Evolutionary conservation across 2,888 invertebrate species (phyloP), one percentile per base, ranked within the genome.

Genomic region (Calameuta pallipes): DNA sequence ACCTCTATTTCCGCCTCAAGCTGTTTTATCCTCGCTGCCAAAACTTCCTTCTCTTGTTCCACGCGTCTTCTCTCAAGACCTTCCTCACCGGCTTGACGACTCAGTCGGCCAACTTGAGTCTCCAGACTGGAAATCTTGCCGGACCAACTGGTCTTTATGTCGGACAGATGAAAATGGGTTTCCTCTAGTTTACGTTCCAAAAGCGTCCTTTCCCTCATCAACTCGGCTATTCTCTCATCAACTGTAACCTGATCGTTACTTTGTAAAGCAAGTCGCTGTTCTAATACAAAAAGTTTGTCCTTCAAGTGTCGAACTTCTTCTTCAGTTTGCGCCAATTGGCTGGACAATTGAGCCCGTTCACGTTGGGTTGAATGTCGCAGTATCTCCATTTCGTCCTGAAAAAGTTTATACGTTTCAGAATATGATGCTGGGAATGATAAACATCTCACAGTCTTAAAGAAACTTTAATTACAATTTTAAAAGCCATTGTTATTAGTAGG

Each of bases 91-190:
- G 96, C 96, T 91, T 96, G 97, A 79, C 96, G 94, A 84, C 96
- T 96, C 80, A 97, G 92, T 80, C 97, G 94, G 85, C 96, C 96
- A 81, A 96, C 95, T 94, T 98, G 98, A n/a, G 97, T 97, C 90
- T 98, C 98, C 70, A 98, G 92, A 0, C 96, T 95, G 30, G 97
- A 94, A 85, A 98, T 98, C 91, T 97, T 97, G 23, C 96, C 96
- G 87, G 97, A 97, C 98, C 98, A 98, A 0, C 96, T 96, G 0
- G 96, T 96, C 90, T 98, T 98, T 83, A 98, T 97, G 87, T 98
- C 97, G 0, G 96, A 95, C 56, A 98, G 92, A 90, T 98, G 97
- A 88, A 97, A 93, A 89, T 97, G 96, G 0, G 97, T 95, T 88
- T 98, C 98, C 85, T 97, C 96, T 79, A 98, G 91, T 86, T 96